phyloP scores from a whole-genome alignment of 2,888 invertebrate species.

The Kryphioiulus occultus region DNA sequence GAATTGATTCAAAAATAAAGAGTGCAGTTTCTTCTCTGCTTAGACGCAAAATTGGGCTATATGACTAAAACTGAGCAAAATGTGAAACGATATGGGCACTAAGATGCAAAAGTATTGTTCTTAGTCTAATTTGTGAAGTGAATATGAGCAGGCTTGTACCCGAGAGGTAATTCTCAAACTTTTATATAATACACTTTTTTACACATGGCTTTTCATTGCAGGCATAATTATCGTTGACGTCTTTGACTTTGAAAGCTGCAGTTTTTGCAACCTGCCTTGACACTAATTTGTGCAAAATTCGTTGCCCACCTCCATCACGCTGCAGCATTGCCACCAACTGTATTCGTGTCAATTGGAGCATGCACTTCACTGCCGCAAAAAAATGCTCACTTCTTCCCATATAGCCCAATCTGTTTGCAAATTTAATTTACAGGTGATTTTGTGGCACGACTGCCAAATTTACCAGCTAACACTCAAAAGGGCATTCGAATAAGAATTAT shows the following conservation, averaged over 20 bases:
- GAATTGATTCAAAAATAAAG: background rate
- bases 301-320: too few species aligned
- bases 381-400: too few species aligned
- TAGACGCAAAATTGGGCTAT: background rate
- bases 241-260: background rate
- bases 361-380: too few species aligned
- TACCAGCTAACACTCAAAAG: background rate
- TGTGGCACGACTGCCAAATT: too few species aligned
- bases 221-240: background rate
- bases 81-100: background rate
- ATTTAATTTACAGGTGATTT: too few species aligned
- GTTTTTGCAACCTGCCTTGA: background rate
- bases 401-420: too few species aligned
- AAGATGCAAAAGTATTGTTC: background rate
- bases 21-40: background rate
- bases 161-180: background rate
- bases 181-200: background rate
- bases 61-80: background rate
- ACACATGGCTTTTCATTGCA: background rate
- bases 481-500: slow-evolving; percentile 1
- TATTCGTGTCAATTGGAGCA: too few species aligned
- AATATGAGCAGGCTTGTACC: background rate
- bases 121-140: background rate
- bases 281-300: too few species aligned
- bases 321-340: background rate